Conservation (phyloP, 2,113 vertebrate genomes). For the Phylloscopus trochilus region DNA sequence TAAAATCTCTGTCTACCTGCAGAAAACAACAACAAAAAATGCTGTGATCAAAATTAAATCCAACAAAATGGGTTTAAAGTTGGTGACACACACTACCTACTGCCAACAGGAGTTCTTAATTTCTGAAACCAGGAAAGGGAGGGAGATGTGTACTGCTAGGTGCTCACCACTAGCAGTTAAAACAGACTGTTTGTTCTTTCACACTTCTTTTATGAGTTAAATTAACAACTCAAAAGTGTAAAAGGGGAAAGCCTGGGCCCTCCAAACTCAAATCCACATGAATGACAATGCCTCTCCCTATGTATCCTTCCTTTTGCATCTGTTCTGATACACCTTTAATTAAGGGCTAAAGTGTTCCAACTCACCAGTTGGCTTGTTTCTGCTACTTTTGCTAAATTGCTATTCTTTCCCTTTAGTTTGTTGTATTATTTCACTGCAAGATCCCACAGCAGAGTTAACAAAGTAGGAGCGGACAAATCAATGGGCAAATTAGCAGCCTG, state of each 20-base stretch:
- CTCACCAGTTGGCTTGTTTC: neutral
- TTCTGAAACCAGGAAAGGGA: neutral
- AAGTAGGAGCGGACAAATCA: neutral
- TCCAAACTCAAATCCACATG: neutral
- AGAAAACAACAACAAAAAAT: neutral
- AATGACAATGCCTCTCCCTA: neutral
- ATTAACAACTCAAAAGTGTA: neutral
- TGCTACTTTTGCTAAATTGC: neutral
- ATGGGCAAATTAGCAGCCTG: neutral
- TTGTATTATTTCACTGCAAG: neutral
- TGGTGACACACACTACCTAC: neutral
- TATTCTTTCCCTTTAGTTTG: neutral
- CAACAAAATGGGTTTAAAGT: neutral
- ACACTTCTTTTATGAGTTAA: neutral
- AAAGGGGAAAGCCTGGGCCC: neutral
- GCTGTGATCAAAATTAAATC: neutral
- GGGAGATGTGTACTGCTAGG: neutral
- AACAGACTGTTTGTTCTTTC: neutral
- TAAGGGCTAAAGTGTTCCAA: neutral
- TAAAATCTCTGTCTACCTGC: neutral
- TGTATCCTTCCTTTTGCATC: neutral
- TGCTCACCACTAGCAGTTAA: neutral
- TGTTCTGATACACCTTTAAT: neutral
- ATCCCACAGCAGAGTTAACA: neutral
- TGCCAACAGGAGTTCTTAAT: neutral